Base-by-base conservation (phyloP, 2,113 vertebrate genomes). In the Anarhynchus alexandrinus region DNA sequence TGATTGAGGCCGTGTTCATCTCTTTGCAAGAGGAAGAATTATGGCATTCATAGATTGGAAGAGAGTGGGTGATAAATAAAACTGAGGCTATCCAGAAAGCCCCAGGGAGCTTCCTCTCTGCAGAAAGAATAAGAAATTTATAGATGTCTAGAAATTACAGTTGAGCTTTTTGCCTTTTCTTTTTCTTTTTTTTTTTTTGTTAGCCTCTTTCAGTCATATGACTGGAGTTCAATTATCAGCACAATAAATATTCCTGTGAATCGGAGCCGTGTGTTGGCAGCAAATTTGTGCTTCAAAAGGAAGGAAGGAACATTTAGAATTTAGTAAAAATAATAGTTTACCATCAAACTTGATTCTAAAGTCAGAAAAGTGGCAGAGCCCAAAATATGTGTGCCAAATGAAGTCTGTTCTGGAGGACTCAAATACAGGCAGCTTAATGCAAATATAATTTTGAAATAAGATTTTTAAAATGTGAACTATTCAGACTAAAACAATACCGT, bases 211-310 rank as follows among this genome's bases (percentile, higher is more conserved):
- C 90, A 91, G 92, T 97, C 97, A 96, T 85, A 91, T 97, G 96
- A 98, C 97, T 96, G 84, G 96, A 96, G 97, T 98, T 98, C 97
- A 98, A 97, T 98, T 98, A 98, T 97, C 97, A 93, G 89, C 93
- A 91, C 96, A 97, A 96, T 98, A 98, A 98, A 98, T 98, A 97
- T 98, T 98, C 97, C 93, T 70, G 88, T 96, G 97, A 97, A 97
- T 98, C 34, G 77, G 94, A 97, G 94, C 96, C 18, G n/a, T 97
- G 90, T 98, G 96, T 97, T 97, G 93, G 94, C 96, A 96, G 94
- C 86, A 91, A 83, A 95, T 97, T 96, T 88, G 73, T 95, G 96
- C 92, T 97, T 98, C 93, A 95, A 94, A 93, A 93, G 95, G 95
- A 97, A 97, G 94, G 97, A 97, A 92, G 81, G 86, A 93, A 94